These are phyloP conservation scores for Drosophila prostipennis DNA, from an alignment of 2,888 invertebrate genomes.

Conservation along the genomic window DNA sequence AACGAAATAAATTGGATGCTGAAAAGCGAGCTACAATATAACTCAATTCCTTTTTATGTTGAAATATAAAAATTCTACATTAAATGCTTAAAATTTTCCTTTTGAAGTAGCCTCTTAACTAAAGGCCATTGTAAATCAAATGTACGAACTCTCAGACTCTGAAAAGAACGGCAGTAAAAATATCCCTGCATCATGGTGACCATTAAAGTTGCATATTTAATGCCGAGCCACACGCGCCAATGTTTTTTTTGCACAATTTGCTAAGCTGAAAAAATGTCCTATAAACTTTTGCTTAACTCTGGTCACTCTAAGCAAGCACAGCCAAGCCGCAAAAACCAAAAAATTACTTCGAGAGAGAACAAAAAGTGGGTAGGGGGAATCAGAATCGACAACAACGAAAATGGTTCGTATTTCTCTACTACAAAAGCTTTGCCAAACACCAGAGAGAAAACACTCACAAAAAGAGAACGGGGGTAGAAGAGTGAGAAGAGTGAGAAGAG, in stretches of 20 bases:
- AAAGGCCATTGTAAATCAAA: too few relatives aligned
- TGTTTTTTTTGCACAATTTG: constrained; percentile 14
- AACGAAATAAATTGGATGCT: too few relatives aligned
- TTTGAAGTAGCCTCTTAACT: too few relatives aligned
- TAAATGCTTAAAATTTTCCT: too few relatives aligned
- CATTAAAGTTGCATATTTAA: constrained; percentile 7
- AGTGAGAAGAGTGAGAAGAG: constrained; percentile 34
- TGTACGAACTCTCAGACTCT: too few relatives aligned
- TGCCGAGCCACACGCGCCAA: constrained; percentile 5
- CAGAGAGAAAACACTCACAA: constrained; percentile 20
- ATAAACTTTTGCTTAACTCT: constrained; percentile 53
- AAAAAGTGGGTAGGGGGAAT: constrained; percentile 1
- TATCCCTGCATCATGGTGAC: background rate
- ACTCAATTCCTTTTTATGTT: too few relatives aligned
- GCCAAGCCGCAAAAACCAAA: constrained; percentile 61
- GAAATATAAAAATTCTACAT: too few relatives aligned
- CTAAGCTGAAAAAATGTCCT: constrained; percentile 39
- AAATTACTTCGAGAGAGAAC: constrained; percentile 27
- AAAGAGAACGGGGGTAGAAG: constrained; percentile 11
- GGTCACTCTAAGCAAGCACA: constrained; percentile 68
- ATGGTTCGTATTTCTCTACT: constrained; percentile 72
- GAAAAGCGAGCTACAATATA: too few relatives aligned
- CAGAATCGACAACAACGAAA: constrained; percentile 25
- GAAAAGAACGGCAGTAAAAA: too few relatives aligned
- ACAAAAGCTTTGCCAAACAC: constrained; percentile 66